Evolutionary conservation across 2,797 vertebrate species (phyloP).

Genomic region (Hipposideros larvatus): DNA sequence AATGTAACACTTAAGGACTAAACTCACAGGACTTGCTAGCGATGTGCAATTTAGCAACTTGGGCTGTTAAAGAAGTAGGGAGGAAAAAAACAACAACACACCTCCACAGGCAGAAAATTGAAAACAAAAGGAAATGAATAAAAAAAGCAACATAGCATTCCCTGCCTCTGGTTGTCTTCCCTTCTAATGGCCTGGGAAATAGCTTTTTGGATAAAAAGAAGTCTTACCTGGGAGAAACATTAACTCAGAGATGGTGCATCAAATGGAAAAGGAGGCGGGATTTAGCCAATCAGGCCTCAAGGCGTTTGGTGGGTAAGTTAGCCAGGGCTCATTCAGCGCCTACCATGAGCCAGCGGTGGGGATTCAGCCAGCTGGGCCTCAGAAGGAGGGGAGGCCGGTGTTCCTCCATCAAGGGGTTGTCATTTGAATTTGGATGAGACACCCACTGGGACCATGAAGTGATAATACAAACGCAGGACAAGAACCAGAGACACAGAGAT

Average conservation of each 20-base stretch:
- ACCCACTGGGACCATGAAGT: neutral
- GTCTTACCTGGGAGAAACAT: neutral
- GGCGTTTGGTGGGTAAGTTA: neutral
- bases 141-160: neutral
- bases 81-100: neutral
- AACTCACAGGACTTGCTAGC: slow-evolving; percentile 72
- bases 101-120: slow-evolving; percentile 63
- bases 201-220: neutral
- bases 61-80: slow-evolving; percentile 61
- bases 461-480: neutral
- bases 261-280: neutral
- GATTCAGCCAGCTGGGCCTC: neutral
- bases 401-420: neutral
- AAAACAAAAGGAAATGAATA: slow-evolving; percentile 75
- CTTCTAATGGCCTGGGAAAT: slow-evolving; percentile 42
- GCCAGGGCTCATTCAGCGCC: neutral
- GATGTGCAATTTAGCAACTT: slow-evolving; percentile 79
- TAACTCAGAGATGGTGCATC: fast-evolving
- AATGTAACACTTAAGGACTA: slow-evolving; percentile 64
- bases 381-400: neutral
- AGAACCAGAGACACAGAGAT: neutral
- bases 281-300: neutral
- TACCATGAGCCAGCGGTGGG: neutral
- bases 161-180: neutral
- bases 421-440: neutral